Evolutionary conservation across 2,888 invertebrate species (phyloP).

Genomic region (Lacanobia oleracea): DNA sequence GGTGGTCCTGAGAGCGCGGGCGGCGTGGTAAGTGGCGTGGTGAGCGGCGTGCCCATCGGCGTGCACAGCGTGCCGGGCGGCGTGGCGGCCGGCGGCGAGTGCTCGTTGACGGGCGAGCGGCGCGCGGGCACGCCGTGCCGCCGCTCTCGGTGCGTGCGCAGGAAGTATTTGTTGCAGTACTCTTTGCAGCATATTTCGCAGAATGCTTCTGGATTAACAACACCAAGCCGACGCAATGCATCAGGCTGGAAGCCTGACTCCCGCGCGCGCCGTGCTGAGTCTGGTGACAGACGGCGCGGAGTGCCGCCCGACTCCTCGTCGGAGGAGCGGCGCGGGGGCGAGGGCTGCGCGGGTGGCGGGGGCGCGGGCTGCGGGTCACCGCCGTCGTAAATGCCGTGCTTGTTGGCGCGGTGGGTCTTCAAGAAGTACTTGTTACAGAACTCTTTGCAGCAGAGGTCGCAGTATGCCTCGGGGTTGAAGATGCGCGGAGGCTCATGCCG

Average conservation of each 20-base stretch:
- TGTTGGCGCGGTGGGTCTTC: constrained; percentile 99
- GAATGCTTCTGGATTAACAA: constrained; percentile 96
- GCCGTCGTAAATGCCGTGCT: constrained; percentile 97
- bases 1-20: constrained; percentile 94
- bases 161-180: constrained; percentile 97
- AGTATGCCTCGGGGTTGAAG: constrained; percentile 99
- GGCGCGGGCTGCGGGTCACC: constrained; percentile 81
- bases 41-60: constrained; percentile 81
- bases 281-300: constrained; percentile 91
- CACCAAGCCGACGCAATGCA: constrained; percentile 94
- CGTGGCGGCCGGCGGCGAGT: constrained; percentile 89
- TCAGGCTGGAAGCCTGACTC: constrained; percentile 94
- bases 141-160: constrained; percentile 97
- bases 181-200: constrained; percentile 98
- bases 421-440: constrained; percentile 99
- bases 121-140: constrained; percentile 94
- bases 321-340: constrained; percentile 87
- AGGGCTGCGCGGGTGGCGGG: constrained; percentile 83
- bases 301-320: constrained; percentile 88
- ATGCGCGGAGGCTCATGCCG: constrained; percentile 93
- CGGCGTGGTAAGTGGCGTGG: constrained; percentile 91
- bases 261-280: constrained; percentile 92
- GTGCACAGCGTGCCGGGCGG: constrained; percentile 72
- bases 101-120: constrained; percentile 79
- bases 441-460: constrained; percentile 99